These are phyloP conservation scores for Hippopotamus amphibius DNA, from an alignment of 2,113 vertebrate species.

Conservation along the genomic window DNA sequence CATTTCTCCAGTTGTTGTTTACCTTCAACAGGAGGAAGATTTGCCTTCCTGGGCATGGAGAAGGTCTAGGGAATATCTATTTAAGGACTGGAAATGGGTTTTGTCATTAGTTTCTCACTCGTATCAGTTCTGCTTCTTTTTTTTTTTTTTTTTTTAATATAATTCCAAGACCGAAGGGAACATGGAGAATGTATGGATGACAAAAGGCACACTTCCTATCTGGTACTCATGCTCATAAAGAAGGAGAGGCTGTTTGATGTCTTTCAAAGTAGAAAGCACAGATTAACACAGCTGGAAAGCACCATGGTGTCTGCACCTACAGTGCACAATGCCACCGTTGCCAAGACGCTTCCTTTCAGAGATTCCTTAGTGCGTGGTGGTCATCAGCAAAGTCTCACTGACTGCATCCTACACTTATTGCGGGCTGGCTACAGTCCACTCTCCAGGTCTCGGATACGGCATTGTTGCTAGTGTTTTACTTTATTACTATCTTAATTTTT, in stretches of 20 bases:
- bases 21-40: neutral
- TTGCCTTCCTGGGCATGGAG: neutral
- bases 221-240: neutral
- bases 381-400: neutral
- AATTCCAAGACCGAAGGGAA: neutral
- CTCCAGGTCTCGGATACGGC: neutral
- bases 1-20: neutral
- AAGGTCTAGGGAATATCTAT: neutral
- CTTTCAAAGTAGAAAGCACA: neutral
- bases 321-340: neutral
- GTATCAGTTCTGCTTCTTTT: neutral
- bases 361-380: neutral
- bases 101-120: neutral
- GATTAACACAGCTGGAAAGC: neutral
- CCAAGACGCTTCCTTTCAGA: neutral
- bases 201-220: neutral
- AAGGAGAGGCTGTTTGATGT: neutral
- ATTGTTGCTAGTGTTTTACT: neutral
- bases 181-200: neutral
- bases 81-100: neutral
- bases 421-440: neutral
- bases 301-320: neutral
- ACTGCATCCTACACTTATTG: neutral
- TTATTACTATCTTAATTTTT: conserved; percentile 13
- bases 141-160: neutral